phyloP scores from a whole-genome alignment of 1,140 invertebrate species.

The Aphaenogaster rudis region DNA sequence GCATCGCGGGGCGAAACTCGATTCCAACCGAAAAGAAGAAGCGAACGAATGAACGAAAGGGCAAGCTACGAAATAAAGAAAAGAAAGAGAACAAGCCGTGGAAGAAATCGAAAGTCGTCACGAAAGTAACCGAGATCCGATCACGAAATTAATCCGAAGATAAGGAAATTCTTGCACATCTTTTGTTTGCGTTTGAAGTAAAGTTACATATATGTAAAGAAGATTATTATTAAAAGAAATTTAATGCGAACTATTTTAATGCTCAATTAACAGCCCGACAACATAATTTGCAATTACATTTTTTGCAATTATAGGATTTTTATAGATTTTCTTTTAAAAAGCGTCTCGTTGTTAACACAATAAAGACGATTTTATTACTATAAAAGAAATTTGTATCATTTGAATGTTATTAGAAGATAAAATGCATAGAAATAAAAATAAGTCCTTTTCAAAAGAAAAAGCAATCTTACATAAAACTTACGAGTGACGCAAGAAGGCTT shows the following conservation, averaged over 20 bases:
- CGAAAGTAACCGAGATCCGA: slow-evolving; percentile 44
- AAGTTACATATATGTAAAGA: background rate
- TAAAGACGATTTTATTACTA: too few relatives aligned
- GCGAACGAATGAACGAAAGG: slow-evolving; percentile 57
- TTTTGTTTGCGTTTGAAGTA: background rate
- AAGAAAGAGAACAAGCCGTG: slow-evolving; percentile 59
- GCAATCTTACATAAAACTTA: background rate
- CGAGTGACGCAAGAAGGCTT: background rate
- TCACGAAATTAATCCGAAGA: slow-evolving; percentile 35
- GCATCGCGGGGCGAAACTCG: slow-evolving; percentile 68
- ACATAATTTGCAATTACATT: background rate
- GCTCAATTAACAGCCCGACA: background rate
- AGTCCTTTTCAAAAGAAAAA: background rate
- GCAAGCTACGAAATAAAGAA: slow-evolving; percentile 58
- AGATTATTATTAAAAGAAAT: background rate
- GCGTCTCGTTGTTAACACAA: background rate
- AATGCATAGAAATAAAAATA: background rate
- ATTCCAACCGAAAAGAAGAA: slow-evolving; percentile 68
- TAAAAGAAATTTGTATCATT: too few relatives aligned
- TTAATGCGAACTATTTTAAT: background rate
- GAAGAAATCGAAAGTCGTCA: slow-evolving; percentile 66
- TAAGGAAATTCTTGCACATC: background rate
- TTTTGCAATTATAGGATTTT: background rate
- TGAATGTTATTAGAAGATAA: too few relatives aligned
- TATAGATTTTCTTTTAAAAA: background rate